A percentile compares a stretch with the other conserved stretches of the same genome.
Conservation (phyloP, 2,888 invertebrate genomes). For the Hydropsyche betteni region DNA sequence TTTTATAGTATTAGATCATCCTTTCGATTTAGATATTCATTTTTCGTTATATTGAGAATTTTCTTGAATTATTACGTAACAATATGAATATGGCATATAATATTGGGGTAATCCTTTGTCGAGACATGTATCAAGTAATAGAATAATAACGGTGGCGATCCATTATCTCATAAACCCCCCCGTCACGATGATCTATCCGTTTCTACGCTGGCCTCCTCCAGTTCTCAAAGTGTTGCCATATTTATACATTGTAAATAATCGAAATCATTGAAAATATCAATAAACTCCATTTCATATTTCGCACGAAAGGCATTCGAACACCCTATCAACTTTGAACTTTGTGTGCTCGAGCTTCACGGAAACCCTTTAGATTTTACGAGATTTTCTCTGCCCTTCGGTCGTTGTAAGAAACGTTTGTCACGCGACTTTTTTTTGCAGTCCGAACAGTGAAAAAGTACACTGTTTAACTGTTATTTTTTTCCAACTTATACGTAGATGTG, state of each 20-base stretch:
- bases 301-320: background rate
- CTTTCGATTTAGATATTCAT: no score
- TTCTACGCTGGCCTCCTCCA: background rate
- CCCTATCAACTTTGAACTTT: constrained; percentile 17
- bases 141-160: constrained; percentile 49
- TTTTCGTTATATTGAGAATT: no score
- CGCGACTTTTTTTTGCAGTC: constrained; percentile 1
- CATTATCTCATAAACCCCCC: constrained; percentile 47
- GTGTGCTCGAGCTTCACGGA: constrained; percentile 6
- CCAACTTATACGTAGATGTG: constrained; percentile 8
- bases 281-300: background rate
- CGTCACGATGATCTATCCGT: constrained; percentile 34
- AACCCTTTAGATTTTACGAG: constrained; percentile 29
- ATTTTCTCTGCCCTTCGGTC: constrained; percentile 25
- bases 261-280: background rate
- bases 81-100: background rate
- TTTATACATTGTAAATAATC: background rate
- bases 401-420: constrained; percentile 23
- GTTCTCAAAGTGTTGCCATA: constrained; percentile 30
- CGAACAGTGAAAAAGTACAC: no score
- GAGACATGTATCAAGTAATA: constrained; percentile 33
- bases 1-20: no score
- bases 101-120: constrained; percentile 4
- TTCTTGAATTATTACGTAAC: no score
- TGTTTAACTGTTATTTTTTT: no score